Percentiles rank a stretch among this genome's conserved stretches.
These are phyloP conservation scores for Tetranychus cinnabarinus DNA, from an alignment of 1,140 invertebrate genomes.

Conservation along the genomic window DNA sequence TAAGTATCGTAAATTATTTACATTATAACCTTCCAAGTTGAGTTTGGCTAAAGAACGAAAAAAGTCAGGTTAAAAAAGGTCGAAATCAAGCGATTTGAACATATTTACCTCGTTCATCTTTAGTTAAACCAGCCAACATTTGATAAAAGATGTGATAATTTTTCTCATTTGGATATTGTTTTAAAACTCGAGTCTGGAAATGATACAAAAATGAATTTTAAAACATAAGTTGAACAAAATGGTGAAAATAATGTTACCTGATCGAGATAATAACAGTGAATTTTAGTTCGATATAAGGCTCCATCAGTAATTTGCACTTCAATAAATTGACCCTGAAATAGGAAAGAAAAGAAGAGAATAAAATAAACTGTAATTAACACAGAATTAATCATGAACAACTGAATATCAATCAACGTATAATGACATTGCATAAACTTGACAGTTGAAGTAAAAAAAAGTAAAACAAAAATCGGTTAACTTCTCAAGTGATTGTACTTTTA, in stretches of 20 bases:
- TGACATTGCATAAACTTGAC: too few relatives aligned
- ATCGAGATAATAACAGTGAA: slow-evolving; percentile 82
- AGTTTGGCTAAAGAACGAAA: slow-evolving; percentile 22
- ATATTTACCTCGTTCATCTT: slow-evolving; percentile 47
- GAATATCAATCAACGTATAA: too few relatives aligned
- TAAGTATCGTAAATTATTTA: slow-evolving; percentile 52
- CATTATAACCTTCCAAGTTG: slow-evolving; percentile 54
- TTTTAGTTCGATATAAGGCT: slow-evolving; percentile 76
- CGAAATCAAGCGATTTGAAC: background rate
- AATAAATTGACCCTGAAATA: slow-evolving; percentile 65
- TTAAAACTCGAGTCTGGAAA: slow-evolving; percentile 60
- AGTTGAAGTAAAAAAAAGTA: too few relatives aligned
- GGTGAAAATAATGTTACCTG: slow-evolving; percentile 12
- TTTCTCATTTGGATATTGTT: slow-evolving; percentile 57
- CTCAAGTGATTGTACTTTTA: too few relatives aligned
- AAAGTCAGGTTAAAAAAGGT: background rate
- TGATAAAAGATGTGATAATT: slow-evolving; percentile 97
- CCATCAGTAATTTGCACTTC: slow-evolving; percentile 90
- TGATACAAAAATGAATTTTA: background rate
- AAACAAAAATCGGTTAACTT: too few relatives aligned
- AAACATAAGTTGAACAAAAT: background rate
- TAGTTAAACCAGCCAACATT: slow-evolving; percentile 64
- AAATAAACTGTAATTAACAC: too few relatives aligned
- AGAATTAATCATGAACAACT: too few relatives aligned
- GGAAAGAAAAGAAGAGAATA: background rate